Evolutionary conservation across 2,797 vertebrate species (phyloP).

Genomic region (Notamacropus eugenii): DNA sequence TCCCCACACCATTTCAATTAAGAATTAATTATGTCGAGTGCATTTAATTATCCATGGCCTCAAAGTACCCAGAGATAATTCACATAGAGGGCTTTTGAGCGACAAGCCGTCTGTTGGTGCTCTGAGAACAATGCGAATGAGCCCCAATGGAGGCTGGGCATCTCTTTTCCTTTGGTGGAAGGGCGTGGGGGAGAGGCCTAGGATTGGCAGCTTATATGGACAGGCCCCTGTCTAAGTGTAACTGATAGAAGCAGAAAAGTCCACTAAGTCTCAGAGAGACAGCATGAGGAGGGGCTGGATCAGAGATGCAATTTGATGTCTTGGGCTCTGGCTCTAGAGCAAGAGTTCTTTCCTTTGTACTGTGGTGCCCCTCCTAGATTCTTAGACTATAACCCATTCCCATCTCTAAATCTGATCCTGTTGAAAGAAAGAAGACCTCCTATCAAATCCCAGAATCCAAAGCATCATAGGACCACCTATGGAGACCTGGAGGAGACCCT

Average conservation of each 20-base stretch:
- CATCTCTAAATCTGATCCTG: not conserved
- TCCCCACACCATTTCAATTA: conserved; percentile 78
- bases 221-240: not conserved
- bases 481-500: not conserved
- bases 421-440: not conserved
- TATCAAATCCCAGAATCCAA: not conserved
- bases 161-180: not conserved
- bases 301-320: not conserved
- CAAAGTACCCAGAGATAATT: conserved; percentile 82
- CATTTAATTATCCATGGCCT: conserved; percentile 85
- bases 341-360: not conserved
- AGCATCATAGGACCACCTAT: not conserved
- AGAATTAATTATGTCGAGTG: conserved; percentile 82
- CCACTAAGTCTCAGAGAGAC: not conserved
- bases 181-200: not conserved
- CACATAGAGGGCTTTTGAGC: conserved; percentile 68
- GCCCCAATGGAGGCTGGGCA: not conserved
- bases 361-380: not conserved
- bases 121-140: not conserved
- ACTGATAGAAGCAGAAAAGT: not conserved
- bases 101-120: not conserved
- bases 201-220: not conserved
- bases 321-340: not conserved
- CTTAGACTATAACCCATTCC: not conserved
- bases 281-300: not conserved